phyloP scores from a whole-genome alignment of 2,113 vertebrate genomes.

The Chlorodrepanis virens region DNA sequence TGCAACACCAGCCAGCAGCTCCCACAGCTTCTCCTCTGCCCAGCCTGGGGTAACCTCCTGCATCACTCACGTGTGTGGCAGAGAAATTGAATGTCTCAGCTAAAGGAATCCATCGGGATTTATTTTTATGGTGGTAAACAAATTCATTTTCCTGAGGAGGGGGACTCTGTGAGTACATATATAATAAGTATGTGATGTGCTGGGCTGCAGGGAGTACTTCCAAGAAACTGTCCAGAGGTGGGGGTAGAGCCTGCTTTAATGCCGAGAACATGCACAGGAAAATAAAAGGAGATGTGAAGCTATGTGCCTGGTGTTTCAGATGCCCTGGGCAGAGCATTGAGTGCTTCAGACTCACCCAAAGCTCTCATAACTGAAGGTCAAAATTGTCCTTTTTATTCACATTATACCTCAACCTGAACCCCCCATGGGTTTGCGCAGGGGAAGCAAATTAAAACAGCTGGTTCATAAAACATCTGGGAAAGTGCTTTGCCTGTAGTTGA shows the following conservation, averaged over 20 bases:
- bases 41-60: background rate
- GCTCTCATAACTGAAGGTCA: background rate
- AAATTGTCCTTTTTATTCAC: background rate
- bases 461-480: background rate
- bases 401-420: background rate
- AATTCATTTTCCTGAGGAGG: background rate
- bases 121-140: background rate
- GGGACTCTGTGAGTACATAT: background rate
- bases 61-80: background rate
- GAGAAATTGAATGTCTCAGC: background rate
- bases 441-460: background rate
- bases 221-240: background rate
- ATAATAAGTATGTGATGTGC: background rate
- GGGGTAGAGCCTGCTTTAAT: background rate
- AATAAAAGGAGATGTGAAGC: background rate
- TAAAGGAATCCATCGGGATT: background rate
- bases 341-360: background rate
- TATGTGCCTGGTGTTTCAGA: background rate
- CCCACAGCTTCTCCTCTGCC: background rate
- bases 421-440: rapidly evolving
- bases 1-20: background rate
- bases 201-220: background rate
- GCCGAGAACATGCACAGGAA: background rate
- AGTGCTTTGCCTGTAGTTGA: background rate
- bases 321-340: rapidly evolving